Base-by-base conservation (phyloP, 2,113 vertebrate genomes). In the Equus quagga region DNA sequence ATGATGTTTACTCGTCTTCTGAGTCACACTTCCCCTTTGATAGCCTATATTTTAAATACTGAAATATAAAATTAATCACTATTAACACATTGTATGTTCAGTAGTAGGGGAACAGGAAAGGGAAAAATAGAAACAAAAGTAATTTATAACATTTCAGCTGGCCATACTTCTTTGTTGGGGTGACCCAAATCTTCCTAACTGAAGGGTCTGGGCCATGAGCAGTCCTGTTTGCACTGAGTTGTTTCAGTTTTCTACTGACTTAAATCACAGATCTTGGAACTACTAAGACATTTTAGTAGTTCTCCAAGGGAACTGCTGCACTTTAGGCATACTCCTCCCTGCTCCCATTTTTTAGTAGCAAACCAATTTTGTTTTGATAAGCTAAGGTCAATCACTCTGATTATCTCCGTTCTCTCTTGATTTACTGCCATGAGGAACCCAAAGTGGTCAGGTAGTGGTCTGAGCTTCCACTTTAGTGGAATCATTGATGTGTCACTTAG, bases 51-150 rank as follows among this genome's bases (percentile, higher is more conserved):
- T 36, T 64, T 87, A 56, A 91, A 70, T 91, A 49, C 21, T 85
- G 51, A 89, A 85, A 89, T 56, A 60, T 75, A 91, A 87, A 94
- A 82, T 41, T n/a, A 56, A 33, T 75, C 23, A 46, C 26, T 81
- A 58, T 80, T 54, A 91, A 62, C 28, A 82, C 8, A 19, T 46
- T 24, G 84, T 62, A 15, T 41, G 41, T 31, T 82, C 3, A 13
- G n/a, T 56, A 62, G 13, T 33, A 85, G 73, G 33, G 26, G 72
- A 84, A 85, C 17, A 21, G 31, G 36, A 83, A 88, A 79, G 24
- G 44, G 51, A 41, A 95, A 90, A 84, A 69, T 24, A 83, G 12
- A 90, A 97, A 85, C 11, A 75, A 93, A 97, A 84, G 73, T 24
- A 80, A 26, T 84, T 92, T 36, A 79, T 87, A 72, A 5, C 18